Evolutionary conservation across 2,888 invertebrate species (phyloP).

Genomic region (Clivina fossor): DNA sequence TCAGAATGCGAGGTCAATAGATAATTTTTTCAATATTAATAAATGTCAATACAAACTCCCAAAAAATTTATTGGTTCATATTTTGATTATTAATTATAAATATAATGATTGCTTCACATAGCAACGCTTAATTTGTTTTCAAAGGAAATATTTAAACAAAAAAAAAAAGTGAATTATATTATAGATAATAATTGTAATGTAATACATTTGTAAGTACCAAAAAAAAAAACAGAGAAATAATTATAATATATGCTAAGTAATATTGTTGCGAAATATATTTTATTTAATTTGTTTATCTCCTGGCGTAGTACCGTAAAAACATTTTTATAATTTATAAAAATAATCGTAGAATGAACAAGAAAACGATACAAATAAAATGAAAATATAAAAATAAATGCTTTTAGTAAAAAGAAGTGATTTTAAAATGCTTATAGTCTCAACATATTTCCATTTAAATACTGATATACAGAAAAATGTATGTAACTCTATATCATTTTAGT

Average conservation of each 20-base stretch:
- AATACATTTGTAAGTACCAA: no score
- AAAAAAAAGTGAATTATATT: no score
- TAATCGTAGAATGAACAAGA: neutral
- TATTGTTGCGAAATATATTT: no score
- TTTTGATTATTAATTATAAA: slow-evolving; percentile 26
- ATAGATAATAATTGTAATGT: no score
- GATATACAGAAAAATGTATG: slow-evolving; percentile 13
- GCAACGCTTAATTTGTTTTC: slow-evolving; percentile 18
- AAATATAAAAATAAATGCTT: slow-evolving; percentile 3
- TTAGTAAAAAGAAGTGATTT: slow-evolving; percentile 14
- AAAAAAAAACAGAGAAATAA: no score
- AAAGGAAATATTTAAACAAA: no score
- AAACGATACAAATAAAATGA: neutral
- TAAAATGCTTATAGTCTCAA: slow-evolving; percentile 21
- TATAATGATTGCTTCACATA: slow-evolving; percentile 24
- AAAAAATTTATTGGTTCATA: slow-evolving; percentile 26
- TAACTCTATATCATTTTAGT: slow-evolving; percentile 23
- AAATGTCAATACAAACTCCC: slow-evolving; percentile 19
- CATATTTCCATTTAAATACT: no score
- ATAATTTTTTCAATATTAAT: slow-evolving; percentile 33
- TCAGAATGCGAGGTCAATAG: slow-evolving; percentile 23
- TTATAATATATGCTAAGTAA: no score
- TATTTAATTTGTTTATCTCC: no score
- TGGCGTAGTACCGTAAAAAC: no score
- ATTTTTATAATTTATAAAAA: no score